Evolutionary conservation across 1,140 invertebrate genomes (phyloP).

Genomic region (Drosophila bocki): DNA sequence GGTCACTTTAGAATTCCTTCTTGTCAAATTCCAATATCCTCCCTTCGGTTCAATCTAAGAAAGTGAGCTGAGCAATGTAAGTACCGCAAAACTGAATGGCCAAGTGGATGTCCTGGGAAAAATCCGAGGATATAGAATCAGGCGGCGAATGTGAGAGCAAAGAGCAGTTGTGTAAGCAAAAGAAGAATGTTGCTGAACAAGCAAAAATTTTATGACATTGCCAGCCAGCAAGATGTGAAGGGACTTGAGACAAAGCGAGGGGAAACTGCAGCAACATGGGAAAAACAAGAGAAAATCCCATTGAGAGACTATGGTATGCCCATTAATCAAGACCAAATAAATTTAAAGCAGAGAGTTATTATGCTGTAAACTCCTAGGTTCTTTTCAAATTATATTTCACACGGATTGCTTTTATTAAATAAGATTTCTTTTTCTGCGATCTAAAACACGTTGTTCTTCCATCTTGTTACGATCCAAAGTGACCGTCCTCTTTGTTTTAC

Average conservation of each 20-base stretch:
- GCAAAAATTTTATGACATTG: slow-evolving; percentile 82
- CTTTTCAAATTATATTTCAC: no score
- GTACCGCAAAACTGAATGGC: slow-evolving; percentile 48
- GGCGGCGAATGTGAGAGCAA: slow-evolving; percentile 15
- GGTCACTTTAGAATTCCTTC: slow-evolving; percentile 1
- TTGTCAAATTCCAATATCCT: slow-evolving; percentile 23
- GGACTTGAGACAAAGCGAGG: not conserved
- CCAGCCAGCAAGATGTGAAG: slow-evolving; percentile 58
- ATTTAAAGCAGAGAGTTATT: not conserved
- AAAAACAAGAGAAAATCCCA: not conserved
- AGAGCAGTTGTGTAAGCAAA: slow-evolving; percentile 56
- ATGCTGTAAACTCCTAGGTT: no score
- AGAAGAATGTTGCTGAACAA: slow-evolving; percentile 78
- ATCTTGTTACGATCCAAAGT: no score
- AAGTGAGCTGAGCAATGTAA: slow-evolving; percentile 46
- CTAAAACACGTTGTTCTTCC: no score
- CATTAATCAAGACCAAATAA: not conserved
- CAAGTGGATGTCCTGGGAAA: slow-evolving; percentile 29
- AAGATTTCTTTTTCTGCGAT: no score
- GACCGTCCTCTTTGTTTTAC: no score
- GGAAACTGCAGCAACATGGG: slow-evolving; percentile 17
- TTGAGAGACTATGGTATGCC: not conserved
- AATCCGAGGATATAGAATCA: slow-evolving; percentile 19
- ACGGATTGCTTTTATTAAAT: no score
- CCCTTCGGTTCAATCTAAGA: slow-evolving; percentile 40